These are phyloP conservation scores for Syncerus caffer DNA, from an alignment of 2,797 vertebrate genomes.

Conservation along the genomic window DNA sequence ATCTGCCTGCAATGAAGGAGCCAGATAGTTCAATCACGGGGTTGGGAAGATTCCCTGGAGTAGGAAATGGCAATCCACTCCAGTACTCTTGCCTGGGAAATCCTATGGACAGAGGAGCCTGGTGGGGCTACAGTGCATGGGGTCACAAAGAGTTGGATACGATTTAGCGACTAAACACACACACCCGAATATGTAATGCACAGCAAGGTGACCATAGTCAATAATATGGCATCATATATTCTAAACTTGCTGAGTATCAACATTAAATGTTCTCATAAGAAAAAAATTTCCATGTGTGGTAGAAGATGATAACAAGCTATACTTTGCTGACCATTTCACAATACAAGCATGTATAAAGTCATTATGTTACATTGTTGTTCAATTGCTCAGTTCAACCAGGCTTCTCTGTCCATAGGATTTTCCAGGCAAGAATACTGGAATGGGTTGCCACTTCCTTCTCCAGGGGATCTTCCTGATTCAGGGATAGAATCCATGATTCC, in stretches of 20 bases:
- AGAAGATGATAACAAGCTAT: neutral
- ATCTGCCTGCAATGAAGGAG: neutral
- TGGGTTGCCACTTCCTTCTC: neutral
- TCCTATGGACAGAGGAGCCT: neutral
- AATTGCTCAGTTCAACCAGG: neutral
- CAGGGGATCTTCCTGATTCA: neutral
- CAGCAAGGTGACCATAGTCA: neutral
- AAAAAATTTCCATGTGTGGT: neutral
- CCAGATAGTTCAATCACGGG: neutral
- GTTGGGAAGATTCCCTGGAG: neutral
- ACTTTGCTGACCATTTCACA: neutral
- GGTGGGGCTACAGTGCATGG: neutral
- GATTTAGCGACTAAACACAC: neutral
- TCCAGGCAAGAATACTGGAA: neutral
- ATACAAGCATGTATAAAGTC: neutral
- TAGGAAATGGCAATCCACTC: neutral
- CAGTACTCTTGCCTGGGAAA: neutral
- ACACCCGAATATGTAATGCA: too few species aligned
- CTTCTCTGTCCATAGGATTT: neutral
- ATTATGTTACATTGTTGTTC: neutral
- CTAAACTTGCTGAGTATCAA: neutral
- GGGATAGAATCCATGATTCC: neutral
- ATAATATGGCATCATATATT: neutral
- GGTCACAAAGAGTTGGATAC: neutral
- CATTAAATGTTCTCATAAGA: neutral